Base-by-base conservation (phyloP, 2,888 invertebrate genomes). In the Diarsia brunnea region DNA sequence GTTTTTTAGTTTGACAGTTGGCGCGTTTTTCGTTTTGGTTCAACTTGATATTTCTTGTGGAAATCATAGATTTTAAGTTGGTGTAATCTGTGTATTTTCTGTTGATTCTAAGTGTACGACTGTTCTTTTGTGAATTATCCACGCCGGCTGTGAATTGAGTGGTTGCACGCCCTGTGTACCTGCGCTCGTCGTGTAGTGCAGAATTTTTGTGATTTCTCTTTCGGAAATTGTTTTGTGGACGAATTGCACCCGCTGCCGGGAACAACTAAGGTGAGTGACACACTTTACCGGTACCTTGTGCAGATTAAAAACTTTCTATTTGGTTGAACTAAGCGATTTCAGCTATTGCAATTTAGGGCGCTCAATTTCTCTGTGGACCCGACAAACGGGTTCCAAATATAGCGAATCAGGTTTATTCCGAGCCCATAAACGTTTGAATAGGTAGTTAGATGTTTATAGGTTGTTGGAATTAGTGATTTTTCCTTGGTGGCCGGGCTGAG, bases 1-100 rank as follows among this genome's bases (percentile, higher is more conserved):
- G 96, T 95, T 95, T 95, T 95, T 96, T 96, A 95, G 95, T 95
- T 96, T 96, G 96, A 96, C 96, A 96, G 95, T 96, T 96, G 96
- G 95, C 96, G 96, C 95, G 95, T 94, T 96, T 95, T 96, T 95
- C 93, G 93, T 95, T 96, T 94, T 91, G 86, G 93, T 95, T 94
- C 89, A 93, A 91, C 91, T 93, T 92, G 90, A 91, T 93, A 93
- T 91, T 92, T 94, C 87, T 93, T 92, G 95, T 95, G 94, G 91
- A 95, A 96, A 95, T 93, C 95, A 96, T 96, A 95, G 95, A 95
- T 95, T 95, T 93, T 95, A 95, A 92, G 94, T 93, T 94, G 93
- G 96, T 95, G 96, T 94, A 96, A 95, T 95, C 95, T 95, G 95
- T 96, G 96, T 95, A 93, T 95, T 95, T 96, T 95, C 95, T 93